phyloP scores from a whole-genome alignment of 2,888 invertebrate species.

The Seladonia tumulorum region DNA sequence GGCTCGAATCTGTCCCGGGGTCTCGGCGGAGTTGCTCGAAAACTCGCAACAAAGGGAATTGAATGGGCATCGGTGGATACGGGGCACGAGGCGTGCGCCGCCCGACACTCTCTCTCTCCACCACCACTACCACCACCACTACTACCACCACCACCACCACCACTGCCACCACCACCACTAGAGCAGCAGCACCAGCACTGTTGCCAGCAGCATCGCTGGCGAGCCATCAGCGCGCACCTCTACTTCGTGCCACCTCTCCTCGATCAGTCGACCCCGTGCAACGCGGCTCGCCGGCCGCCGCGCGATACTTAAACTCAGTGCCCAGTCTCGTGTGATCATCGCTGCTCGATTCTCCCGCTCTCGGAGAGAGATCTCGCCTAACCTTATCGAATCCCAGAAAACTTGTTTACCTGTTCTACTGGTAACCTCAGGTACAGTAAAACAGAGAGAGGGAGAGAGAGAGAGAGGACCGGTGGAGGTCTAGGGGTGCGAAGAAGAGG shows the following conservation, averaged over 20 bases:
- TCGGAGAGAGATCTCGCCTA: neutral
- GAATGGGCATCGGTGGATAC: constrained; percentile 51
- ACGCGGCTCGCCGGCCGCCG: constrained; percentile 83
- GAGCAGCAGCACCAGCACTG: constrained; percentile 43
- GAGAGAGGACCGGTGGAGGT: neutral
- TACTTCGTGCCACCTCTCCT: constrained; percentile 72
- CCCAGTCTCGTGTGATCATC: constrained; percentile 29
- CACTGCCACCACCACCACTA: neutral
- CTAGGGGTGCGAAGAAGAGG: neutral
- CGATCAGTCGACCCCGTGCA: constrained; percentile 84
- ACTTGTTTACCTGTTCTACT: neutral
- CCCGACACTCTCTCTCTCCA: constrained; percentile 45
- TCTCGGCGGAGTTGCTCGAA: constrained; percentile 28
- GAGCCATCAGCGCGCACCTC: constrained; percentile 72
- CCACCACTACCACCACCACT: constrained; percentile 9
- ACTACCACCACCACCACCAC: constrained; percentile 25
- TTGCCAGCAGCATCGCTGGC: constrained; percentile 24
- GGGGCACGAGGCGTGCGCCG: constrained; percentile 58
- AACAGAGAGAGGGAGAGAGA: neutral
- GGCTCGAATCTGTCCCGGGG: neutral
- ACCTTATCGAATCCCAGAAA: neutral
- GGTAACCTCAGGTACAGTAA: neutral
- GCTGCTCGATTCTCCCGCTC: neutral
- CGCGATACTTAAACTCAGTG: constrained; percentile 65
- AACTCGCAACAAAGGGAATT: constrained; percentile 40